These are phyloP conservation scores for Chaetorhynchus papuensis DNA, from an alignment of 2,113 vertebrate species.

Conservation along the genomic window DNA sequence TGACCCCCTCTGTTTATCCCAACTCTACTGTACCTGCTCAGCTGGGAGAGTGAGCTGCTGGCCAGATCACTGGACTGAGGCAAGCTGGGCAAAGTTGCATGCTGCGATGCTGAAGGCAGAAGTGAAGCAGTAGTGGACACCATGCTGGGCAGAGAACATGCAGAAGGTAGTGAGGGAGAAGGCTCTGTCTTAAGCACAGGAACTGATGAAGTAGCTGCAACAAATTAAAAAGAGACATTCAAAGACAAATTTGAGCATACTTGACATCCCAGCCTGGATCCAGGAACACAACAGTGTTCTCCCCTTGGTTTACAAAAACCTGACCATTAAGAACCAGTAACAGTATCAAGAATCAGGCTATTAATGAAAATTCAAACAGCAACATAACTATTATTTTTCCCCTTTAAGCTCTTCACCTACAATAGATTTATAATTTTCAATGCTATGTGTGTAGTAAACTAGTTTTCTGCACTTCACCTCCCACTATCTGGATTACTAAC, in stretches of 20 bases:
- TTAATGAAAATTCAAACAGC: neutral
- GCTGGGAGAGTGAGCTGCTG: slow-evolving; percentile 78
- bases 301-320: neutral
- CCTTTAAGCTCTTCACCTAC: neutral
- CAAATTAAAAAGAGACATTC: neutral
- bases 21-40: slow-evolving; percentile 81
- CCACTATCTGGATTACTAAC: neutral
- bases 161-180: slow-evolving; percentile 72
- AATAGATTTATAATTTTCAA: neutral
- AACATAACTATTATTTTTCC: neutral
- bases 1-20: neutral
- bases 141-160: slow-evolving; percentile 73
- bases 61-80: slow-evolving; percentile 76
- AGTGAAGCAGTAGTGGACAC: slow-evolving; percentile 73
- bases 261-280: neutral
- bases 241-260: neutral
- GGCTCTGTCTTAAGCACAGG: slow-evolving; percentile 80
- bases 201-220: slow-evolving; percentile 80
- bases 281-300: neutral
- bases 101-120: slow-evolving; percentile 75
- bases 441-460: neutral
- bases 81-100: slow-evolving; percentile 78
- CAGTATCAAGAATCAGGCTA: neutral
- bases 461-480: neutral
- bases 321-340: neutral